Base-by-base conservation (phyloP, 2,888 invertebrate genomes). In the Lycophotia porphyrea region DNA sequence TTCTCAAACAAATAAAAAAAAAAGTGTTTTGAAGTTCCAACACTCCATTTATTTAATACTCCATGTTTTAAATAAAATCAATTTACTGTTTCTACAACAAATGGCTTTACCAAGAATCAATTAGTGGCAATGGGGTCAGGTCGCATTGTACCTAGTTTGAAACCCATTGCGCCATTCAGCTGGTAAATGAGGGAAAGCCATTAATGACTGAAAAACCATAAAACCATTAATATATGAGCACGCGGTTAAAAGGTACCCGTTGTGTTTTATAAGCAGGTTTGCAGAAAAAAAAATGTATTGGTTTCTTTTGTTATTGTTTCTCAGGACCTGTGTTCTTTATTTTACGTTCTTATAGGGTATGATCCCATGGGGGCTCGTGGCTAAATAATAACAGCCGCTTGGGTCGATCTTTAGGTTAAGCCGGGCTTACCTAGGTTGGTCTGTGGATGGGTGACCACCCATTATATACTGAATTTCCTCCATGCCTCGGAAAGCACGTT, bases 31-130 rank as follows among this genome's bases (percentile, higher is more conserved):
- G 24, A 49, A 49, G 8, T 47, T 8, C 24, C 24, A 24, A 49
- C 63, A n/a, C 8, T 65, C n/a, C 44, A 36, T 71, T 36, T 15
- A 21, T 36, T 34, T 0, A 65, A 8, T n/a, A 36, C 21, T 71
- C 21, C 13, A 8, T 36, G 66, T 71, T 13, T 15, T 15, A 27
- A 44, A 65, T 27, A 36, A 42, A 34, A 74, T 49, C 60, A 49
- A 73, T 39, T 39, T 39, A 73, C n/a, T 42, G 61, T 49, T 61
- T 63, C 61, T 63, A 74, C 61, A 34, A n/a, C 31, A 49, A 49
- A 74, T 34, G 7, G 1, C 49, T 3, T 7, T 74, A 74, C 61
- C 42, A 49, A 49, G 39, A 74, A 74, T 73, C n/a, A 49, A 73
- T 61, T 49, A 49, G 11, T 34, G n/a, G 7, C 39, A 73, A 34